Percentiles rank a stretch among this genome's conserved stretches.
phyloP scores from a whole-genome alignment of 2,113 vertebrate genomes.

The Chloebia gouldiae region DNA sequence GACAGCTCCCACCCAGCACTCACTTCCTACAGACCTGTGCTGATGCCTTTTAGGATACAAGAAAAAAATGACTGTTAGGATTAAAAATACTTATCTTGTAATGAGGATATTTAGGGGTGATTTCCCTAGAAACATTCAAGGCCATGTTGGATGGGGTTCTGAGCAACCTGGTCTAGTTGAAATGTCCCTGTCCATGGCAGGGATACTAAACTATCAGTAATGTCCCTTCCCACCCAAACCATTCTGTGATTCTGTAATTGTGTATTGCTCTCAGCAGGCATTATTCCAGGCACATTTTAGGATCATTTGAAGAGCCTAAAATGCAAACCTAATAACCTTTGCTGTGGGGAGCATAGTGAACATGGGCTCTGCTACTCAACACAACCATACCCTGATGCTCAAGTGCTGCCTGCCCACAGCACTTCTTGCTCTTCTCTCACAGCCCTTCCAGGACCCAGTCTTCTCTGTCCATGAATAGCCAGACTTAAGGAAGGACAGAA shows the following conservation, averaged over 20 bases:
- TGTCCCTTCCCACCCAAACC: too few relatives aligned
- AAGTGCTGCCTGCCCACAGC: not conserved
- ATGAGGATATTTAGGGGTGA: not conserved
- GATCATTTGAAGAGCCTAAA: not conserved
- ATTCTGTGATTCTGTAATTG: not conserved
- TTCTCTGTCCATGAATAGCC: not conserved
- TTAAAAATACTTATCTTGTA: not conserved
- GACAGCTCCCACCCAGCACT: not conserved
- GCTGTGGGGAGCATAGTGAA: not conserved
- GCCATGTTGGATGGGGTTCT: not conserved
- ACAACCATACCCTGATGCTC: not conserved
- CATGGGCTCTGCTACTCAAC: accelerated
- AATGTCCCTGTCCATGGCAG: not conserved
- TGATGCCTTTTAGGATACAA: not conserved
- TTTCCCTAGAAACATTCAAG: not conserved
- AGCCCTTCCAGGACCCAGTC: not conserved
- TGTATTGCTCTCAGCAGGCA: not conserved
- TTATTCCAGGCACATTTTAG: not conserved
- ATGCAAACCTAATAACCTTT: not conserved
- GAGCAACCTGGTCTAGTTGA: not conserved
- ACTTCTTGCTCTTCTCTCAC: not conserved
- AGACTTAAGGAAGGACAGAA: not conserved
- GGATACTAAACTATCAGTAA: not conserved
- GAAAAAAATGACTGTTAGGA: not conserved
- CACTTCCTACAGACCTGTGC: not conserved